Conservation (phyloP, 2,113 vertebrate species). For the Hippoglossus stenolepis region DNA sequence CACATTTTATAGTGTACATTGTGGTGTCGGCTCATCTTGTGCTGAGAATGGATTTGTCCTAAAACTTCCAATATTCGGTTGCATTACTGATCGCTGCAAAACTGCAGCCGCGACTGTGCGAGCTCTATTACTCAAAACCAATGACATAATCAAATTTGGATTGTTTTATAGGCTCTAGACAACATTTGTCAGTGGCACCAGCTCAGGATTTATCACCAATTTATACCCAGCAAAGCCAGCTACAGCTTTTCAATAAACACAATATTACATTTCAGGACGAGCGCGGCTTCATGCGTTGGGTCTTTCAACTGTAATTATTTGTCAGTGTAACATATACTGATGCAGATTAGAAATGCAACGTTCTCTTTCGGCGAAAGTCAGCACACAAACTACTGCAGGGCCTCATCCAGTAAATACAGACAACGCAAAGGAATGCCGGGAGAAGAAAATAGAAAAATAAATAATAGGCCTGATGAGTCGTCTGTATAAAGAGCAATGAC, state of each 20-base stretch:
- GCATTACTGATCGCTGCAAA: conserved; percentile 39
- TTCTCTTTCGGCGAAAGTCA: not conserved
- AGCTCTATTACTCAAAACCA: conserved; percentile 50
- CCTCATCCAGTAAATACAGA: conserved; percentile 8
- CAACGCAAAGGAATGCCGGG: not conserved
- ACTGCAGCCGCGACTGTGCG: conserved; percentile 10
- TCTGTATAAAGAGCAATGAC: not conserved
- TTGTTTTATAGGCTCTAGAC: conserved; percentile 42
- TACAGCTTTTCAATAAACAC: conserved; percentile 46
- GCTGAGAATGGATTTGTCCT: conserved; percentile 24
- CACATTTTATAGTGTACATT: not conserved
- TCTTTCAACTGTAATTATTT: conserved; percentile 45
- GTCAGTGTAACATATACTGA: not conserved
- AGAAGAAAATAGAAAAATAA: not conserved
- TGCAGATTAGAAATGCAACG: not conserved
- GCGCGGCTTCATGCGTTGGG: conserved; percentile 23
- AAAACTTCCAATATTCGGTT: conserved; percentile 17
- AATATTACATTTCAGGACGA: conserved; percentile 27
- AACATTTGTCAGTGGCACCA: conserved; percentile 39
- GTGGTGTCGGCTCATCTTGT: not conserved
- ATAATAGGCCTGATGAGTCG: not conserved
- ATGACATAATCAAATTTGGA: conserved; percentile 51
- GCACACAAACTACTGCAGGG: not conserved
- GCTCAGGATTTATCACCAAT: conserved; percentile 50
- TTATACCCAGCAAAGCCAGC: conserved; percentile 22